Base-by-base conservation (phyloP, 2,113 vertebrate species). In the Tyrannus savana region DNA sequence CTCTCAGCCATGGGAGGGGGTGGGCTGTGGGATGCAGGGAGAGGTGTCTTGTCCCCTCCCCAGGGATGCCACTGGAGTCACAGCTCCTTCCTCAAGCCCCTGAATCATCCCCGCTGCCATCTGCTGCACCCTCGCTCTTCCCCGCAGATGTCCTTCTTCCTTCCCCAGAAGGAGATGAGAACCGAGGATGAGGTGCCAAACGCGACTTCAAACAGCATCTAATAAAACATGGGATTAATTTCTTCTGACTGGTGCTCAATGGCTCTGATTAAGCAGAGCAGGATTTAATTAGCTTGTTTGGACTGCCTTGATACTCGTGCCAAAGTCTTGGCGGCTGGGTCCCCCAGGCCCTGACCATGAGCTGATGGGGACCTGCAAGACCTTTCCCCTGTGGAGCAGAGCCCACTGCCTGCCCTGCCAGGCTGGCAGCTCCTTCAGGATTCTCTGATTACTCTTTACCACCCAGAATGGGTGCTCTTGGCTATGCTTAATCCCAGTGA, bases 141-240 rank as follows among this genome's bases (percentile, higher is more conserved):
- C 87, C 94, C n/a, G 4, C 95, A 96, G 92, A 96, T 94, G 96
- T 97, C 96, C 96, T 95, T 91, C 96, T 87, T 97, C 96, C 95
- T 97, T 97, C 94, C 96, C 92, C 95, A 94, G 94, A 66, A 95
- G 93, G 96, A 97, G 96, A 94, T 80, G 88, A 96, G 95, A 95
- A 90, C 90, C 16, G 2, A 76, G 92, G 94, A 97, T 1, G 46
- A 95, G 90, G 79, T 96, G 96, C 96, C 96, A 96, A 96, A 93
- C n/a, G 23, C 41, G 19, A 68, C 96, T 96, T 95, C 92, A 91
- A 86, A 85, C 92, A 76, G 78, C 90, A 90, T 96, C 94, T 97
- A 97, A 96, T 97, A 96, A 95, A 97, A 94, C 90, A 85, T 1
- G 19, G 95, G 94, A 95, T 95, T 96, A 93, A 95, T 95, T 95